Percentiles rank a stretch among this genome's conserved stretches.
Conservation (phyloP, 2,113 vertebrate species). For the Neopipo cinnamomea region DNA sequence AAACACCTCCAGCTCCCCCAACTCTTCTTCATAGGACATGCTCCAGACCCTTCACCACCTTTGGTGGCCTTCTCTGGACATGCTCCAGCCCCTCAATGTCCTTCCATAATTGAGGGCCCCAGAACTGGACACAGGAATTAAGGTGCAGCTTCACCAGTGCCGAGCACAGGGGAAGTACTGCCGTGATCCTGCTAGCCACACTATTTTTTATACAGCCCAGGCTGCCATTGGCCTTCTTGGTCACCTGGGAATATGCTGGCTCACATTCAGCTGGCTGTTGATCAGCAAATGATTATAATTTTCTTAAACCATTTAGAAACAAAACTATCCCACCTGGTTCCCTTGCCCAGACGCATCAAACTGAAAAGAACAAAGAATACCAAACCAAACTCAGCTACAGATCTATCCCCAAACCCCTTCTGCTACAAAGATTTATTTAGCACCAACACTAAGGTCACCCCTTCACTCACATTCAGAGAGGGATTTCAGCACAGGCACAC, state of each 20-base stretch:
- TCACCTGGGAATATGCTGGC: not conserved
- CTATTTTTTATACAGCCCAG: not conserved
- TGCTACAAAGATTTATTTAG: not conserved
- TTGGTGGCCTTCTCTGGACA: not conserved
- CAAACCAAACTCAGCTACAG: not conserved
- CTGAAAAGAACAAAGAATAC: not conserved
- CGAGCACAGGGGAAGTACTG: not conserved
- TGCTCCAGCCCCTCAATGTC: not conserved
- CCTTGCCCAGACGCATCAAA: not conserved
- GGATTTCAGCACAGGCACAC: not conserved
- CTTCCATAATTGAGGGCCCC: not conserved
- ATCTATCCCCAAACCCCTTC: not conserved
- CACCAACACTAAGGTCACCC: rapidly evolving
- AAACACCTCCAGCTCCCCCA: not conserved
- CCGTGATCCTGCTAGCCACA: not conserved
- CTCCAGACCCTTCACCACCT: not conserved
- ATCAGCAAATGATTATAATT: not conserved
- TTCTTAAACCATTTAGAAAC: not conserved
- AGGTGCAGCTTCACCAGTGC: not conserved
- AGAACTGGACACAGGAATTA: not conserved
- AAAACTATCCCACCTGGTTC: not conserved
- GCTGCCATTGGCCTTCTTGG: not conserved
- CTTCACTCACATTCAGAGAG: not conserved
- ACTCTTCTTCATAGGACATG: not conserved
- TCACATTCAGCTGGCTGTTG: not conserved